Percentiles rank a stretch among this genome's conserved stretches.
Evolutionary conservation across 1,140 invertebrate genomes (phyloP).

Genomic region (Sarcophaga bullata): DNA sequence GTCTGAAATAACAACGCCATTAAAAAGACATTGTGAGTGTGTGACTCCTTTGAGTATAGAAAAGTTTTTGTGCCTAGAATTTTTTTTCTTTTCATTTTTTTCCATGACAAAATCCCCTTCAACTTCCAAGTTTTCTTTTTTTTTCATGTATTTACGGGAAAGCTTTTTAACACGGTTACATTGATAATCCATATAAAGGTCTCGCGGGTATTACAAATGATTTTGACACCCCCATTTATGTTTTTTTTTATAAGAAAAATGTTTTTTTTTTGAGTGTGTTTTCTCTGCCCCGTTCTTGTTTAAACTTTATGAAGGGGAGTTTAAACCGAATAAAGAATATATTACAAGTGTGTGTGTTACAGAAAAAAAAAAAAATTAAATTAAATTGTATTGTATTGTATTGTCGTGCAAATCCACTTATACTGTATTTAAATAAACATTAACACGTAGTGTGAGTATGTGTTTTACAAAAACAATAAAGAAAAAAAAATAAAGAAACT

Average conservation of each 20-base stretch:
- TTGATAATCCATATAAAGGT: neutral
- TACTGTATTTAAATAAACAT: conserved; percentile 1
- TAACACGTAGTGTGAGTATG: neutral
- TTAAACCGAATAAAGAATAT: neutral
- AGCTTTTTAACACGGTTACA: neutral
- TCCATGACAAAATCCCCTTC: neutral
- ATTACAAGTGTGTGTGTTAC: neutral
- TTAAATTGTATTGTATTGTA: neutral
- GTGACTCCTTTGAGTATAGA: too few species aligned
- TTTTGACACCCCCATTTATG: neutral
- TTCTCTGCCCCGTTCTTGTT: neutral
- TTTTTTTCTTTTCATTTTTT: too few species aligned
- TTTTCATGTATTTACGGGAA: neutral
- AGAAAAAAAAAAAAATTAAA: too few species aligned
- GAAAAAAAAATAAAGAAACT: neutral
- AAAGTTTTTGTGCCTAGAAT: too few species aligned
- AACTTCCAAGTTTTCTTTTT: neutral
- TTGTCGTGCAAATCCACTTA: neutral
- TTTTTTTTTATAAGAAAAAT: neutral
- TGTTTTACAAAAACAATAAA: neutral
- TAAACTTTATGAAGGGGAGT: neutral
- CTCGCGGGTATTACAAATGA: neutral
- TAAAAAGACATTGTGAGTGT: too few species aligned
- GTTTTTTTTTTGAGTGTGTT: too few species aligned
- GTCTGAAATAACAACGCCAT: too few species aligned